Conservation (phyloP, 2,888 invertebrate species). For the Lepidochrysops patricia region DNA sequence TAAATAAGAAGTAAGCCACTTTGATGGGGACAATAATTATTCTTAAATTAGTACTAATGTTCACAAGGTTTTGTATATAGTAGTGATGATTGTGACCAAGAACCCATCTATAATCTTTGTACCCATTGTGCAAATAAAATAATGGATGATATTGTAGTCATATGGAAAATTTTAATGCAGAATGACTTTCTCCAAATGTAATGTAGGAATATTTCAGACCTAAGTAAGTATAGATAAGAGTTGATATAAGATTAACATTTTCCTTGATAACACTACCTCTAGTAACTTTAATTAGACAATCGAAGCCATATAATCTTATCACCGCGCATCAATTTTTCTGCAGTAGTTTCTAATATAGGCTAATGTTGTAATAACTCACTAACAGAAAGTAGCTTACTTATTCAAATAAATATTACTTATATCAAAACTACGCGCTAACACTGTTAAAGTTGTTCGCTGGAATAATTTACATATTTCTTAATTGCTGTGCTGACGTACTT, state of each 20-base stretch:
- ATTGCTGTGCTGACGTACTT: constrained; percentile 3
- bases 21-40: too few relatives aligned
- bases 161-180: neutral
- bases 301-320: neutral
- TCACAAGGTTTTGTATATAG: too few relatives aligned
- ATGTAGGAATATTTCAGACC: neutral
- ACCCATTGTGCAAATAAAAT: neutral
- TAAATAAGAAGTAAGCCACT: too few relatives aligned
- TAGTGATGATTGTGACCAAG: too few relatives aligned
- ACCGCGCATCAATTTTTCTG: neutral
- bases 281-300: neutral
- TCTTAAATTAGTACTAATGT: too few relatives aligned
- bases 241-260: neutral
- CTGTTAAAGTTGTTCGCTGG: neutral
- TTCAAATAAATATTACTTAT: neutral
- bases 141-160: too few relatives aligned
- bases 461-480: neutral
- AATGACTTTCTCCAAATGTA: neutral
- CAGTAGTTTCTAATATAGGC: neutral
- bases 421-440: neutral
- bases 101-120: neutral
- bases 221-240: neutral
- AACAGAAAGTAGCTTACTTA: neutral
- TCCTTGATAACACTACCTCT: neutral
- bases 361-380: neutral